phyloP scores from a whole-genome alignment of 2,888 invertebrate species.

The Pterostichus niger region DNA sequence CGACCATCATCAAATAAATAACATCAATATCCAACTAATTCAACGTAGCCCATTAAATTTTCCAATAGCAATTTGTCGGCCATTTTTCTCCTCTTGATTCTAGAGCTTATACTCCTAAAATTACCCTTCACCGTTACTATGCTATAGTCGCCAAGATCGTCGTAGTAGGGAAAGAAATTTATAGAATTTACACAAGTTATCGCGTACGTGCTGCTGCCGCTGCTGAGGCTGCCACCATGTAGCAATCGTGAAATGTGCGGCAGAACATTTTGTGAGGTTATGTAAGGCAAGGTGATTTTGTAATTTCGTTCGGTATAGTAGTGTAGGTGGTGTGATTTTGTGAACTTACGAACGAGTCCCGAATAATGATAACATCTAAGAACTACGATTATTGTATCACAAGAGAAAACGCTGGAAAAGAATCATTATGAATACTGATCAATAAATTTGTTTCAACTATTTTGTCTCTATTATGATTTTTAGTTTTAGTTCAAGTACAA shows the following conservation, averaged over 20 bases:
- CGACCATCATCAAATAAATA: slow-evolving; percentile 21
- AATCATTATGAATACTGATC: no score
- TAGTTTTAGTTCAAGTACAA: no score
- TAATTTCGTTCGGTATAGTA: not conserved
- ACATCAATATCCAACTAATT: slow-evolving; percentile 51
- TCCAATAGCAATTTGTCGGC: slow-evolving; percentile 51
- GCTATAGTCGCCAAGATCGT: slow-evolving; percentile 6
- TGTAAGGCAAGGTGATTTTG: slow-evolving; percentile 25
- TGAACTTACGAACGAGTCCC: slow-evolving; percentile 13
- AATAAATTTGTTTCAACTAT: no score
- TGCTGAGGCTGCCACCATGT: not conserved
- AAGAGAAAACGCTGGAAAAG: no score
- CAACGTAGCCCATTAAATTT: slow-evolving; percentile 32
- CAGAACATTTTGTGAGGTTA: slow-evolving; percentile 25
- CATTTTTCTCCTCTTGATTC: slow-evolving; percentile 35
- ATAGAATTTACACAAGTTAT: slow-evolving; percentile 37
- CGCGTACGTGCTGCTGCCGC: slow-evolving; percentile 20
- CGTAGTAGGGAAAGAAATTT: slow-evolving; percentile 6
- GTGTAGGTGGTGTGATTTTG: slow-evolving; percentile 16
- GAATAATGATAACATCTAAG: slow-evolving; percentile 31
- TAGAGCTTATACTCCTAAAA: slow-evolving; percentile 31
- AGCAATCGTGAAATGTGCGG: slow-evolving; percentile 8
- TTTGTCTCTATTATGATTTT: no score
- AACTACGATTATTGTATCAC: not conserved
- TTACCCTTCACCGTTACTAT: slow-evolving; percentile 5